Percentiles rank a stretch among this genome's conserved stretches.
Conservation (phyloP, 2,797 vertebrate species). For the Lerista edwardsae region DNA sequence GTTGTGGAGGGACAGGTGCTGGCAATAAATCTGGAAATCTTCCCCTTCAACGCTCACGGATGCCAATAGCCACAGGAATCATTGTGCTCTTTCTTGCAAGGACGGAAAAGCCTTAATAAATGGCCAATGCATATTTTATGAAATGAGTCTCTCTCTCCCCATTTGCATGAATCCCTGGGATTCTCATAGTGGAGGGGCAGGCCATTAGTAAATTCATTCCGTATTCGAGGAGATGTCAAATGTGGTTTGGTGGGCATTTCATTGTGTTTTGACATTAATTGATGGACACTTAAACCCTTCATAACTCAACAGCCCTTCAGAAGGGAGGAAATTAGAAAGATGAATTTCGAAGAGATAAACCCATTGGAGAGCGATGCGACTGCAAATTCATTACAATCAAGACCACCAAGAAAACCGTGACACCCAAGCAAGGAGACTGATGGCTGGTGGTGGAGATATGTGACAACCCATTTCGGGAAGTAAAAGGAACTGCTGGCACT, state of each 20-base stretch:
- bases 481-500: not conserved
- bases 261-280: slow-evolving; percentile 63
- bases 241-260: slow-evolving; percentile 54
- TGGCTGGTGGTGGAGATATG: not conserved
- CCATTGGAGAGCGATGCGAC: slow-evolving; percentile 63
- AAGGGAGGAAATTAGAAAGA: slow-evolving; percentile 71
- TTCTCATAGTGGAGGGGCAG: slow-evolving; percentile 30
- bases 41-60: not conserved
- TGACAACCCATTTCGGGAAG: not conserved
- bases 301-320: slow-evolving; percentile 64
- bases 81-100: not conserved
- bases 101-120: slow-evolving; percentile 38
- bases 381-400: slow-evolving; percentile 60
- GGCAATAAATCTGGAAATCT: not conserved
- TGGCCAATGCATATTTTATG: slow-evolving; percentile 57
- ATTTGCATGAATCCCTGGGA: slow-evolving; percentile 36
- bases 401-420: slow-evolving; percentile 36
- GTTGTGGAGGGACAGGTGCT: not conserved
- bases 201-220: slow-evolving; percentile 65
- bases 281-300: slow-evolving; percentile 69
- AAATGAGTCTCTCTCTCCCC: slow-evolving; percentile 50
- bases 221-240: slow-evolving; percentile 61
- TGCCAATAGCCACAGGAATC: not conserved
- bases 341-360: slow-evolving; percentile 65
- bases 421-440: slow-evolving; percentile 34